Evolutionary conservation across 1,140 invertebrate genomes (phyloP), one percentile per base, ranked within the genome.

Genomic region (Tetranychus cinnabarinus): DNA sequence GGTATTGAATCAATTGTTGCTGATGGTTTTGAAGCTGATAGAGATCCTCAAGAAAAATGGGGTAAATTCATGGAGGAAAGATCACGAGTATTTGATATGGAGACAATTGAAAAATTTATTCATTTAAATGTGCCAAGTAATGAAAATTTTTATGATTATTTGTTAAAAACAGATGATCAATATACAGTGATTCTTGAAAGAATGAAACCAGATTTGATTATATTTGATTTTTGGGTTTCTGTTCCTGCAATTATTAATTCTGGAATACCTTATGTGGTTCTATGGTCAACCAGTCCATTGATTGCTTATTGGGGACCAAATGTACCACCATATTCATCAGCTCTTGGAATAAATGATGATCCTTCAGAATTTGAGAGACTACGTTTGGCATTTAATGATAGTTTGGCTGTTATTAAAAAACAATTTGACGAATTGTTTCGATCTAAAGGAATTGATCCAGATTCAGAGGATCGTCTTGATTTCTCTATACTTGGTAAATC

Each of bases 181-280:
- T 52, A 52, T 52, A 8, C n/a, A n/a, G 8, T 31, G 50, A 6
- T 52, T n/a, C 33, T 63, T 6, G 42, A 59, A n/a, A 10, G 47
- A 46, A 46, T 63, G 8, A 34, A 60, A 35, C 62, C 62, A 2
- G 62, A 63, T 37, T 35, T 63, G 34, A 63, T 63, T 56, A 34
- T 60, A 6, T 12, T 60, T 15, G 62, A 63, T 56, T 33, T 52
- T 45, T 63, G 61, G 23, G 15, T 56, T n/a, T 34, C 57, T 5
- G 42, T 46, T 37, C 62, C 62, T 33, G 62, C 62, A n/a, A 45
- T 63, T 8, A 34, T 45, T 31, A 37, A 45, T 35, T 42, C 15
- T 37, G 62, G 62, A 3, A 48, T 36, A 13, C 36, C 37, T 23
- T 63, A 57, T 59, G 46, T 59, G 15, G 10, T 13, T 2, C 34